Evolutionary conservation across 1,140 invertebrate genomes (phyloP), one percentile per base, ranked within the genome.

Genomic region (Drosophila prosaltans): DNA sequence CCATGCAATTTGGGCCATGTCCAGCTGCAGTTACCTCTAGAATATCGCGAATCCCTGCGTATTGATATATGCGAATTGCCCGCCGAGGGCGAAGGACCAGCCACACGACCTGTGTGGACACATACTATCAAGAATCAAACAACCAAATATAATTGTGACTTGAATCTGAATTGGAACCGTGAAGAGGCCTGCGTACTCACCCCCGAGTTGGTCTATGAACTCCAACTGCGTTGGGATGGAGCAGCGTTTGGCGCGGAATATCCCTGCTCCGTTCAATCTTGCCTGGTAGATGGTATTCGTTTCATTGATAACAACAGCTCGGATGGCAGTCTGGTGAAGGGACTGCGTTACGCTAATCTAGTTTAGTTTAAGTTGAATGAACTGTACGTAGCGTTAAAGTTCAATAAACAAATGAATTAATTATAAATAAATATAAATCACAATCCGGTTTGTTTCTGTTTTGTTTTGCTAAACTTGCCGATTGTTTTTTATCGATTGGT

Each of bases 91-190:
- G 68, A 60, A 3, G 60, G 24, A 10, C 28, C 51, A 1, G 51
- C 64, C 16, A 67, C 43, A 2, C 41, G 63, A 5, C 64, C 72
- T 2, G 69, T 91, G 21, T 91, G 90, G 91, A 80, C 69, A 5
- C 84, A 92, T 30, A 36, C 65, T 10, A 63, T 92, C 1, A 65
- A 75, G 8, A 78, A 74, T 54, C 88, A 91, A 59, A 62, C n/a
- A 36, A 92, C 91, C 5, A 90, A 81, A 77, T 92, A 89, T 51
- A 92, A 92, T 75, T 92, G 91, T 68, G 90, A 92, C 78, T 54
- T 92, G 48, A 80, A 91, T 67, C 62, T 92, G 2, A 71, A 65
- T 39, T 92, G 91, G 86, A 65, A 69, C 2, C 65, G 69, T 1
- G 76, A 90, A 7, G 62, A 81, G 16, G 74, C 84, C 30, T 80